Evolutionary conservation across 2,113 vertebrate genomes (phyloP), one percentile per base, ranked within the genome.

Genomic region (Fulmarus glacialis): DNA sequence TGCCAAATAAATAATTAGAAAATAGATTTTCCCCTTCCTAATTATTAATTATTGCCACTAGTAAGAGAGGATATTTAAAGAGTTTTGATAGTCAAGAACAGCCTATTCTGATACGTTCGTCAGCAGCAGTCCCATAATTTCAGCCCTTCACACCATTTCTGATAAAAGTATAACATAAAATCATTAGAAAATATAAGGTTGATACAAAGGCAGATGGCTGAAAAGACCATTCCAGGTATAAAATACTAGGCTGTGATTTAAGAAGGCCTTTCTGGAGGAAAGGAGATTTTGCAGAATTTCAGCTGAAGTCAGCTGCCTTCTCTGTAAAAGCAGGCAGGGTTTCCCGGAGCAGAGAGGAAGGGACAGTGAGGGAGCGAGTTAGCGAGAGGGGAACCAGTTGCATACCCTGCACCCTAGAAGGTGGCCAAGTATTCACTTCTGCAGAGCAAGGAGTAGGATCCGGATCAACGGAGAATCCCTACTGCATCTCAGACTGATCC

Each of bases 1-100:
- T 97, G 70, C 58, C 93, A 95, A 92, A 94, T 81, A 96, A 97
- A 89, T 64, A 78, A 72, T 87, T 95, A 89, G 90, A 87, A 90
- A 81, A 87, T 64, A 94, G 42, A 93, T 87, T 93, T 94, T 32
- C 29, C 58, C 40, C 40, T 88, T 93, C 60, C 83, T 94, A 91
- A 94, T 94, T 89, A 92, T 93, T 95, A 89, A 95, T 93, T 94
- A 88, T 59, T 79, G 67, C 87, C 48, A 64, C n/a, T 83, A 78
- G 38, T 52, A 78, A 80, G 45, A 70, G 32, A 81, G 47, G 27
- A 80, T 59, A 82, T 91, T 82, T 91, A 77, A 92, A 86, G 82
- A 75, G 21, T 78, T 78, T 68, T 64, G 38, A 58, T 73, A 89
- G 29, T 81, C 52, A 82, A n/a, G 59, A 85, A 60, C 8, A 86